Percentiles rank a stretch among this genome's conserved stretches.
phyloP scores from a whole-genome alignment of 2,797 vertebrate species.

The Smutsia temminckii region DNA sequence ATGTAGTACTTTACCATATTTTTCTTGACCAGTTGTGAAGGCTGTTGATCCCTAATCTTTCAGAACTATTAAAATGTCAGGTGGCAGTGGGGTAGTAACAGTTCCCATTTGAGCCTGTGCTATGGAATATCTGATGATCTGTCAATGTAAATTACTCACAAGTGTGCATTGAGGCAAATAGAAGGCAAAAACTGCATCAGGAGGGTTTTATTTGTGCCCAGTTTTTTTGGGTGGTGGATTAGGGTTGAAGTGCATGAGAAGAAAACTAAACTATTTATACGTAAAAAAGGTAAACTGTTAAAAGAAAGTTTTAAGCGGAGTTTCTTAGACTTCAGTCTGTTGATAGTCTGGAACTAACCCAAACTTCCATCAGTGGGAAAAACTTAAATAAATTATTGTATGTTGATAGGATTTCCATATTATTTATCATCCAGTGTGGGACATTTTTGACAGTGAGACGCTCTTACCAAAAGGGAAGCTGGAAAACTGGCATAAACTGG shows the following conservation, averaged over 20 bases:
- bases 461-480: background rate
- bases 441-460: background rate
- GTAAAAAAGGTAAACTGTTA: background rate
- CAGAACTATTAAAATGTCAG: slow-evolving; percentile 27
- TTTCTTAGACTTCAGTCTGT: background rate
- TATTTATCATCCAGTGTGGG: background rate
- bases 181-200: background rate
- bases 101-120: background rate
- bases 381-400: slow-evolving; percentile 32
- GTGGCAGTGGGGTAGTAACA: background rate
- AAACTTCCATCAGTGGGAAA: background rate
- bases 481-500: background rate
- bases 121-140: background rate
- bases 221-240: background rate
- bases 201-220: background rate
- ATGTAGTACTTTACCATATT: background rate
- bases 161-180: background rate
- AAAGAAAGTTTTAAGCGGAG: background rate
- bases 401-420: slow-evolving; percentile 1
- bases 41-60: slow-evolving; percentile 31
- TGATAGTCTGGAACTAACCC: background rate
- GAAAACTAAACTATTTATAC: background rate
- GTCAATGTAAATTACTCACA: slow-evolving; percentile 21
- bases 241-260: background rate
- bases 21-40: background rate